A percentile compares a stretch with the other conserved stretches of the same genome.
These are phyloP conservation scores for Myotis vivesi DNA, from an alignment of 2,797 vertebrate species.

Conservation along the genomic window DNA sequence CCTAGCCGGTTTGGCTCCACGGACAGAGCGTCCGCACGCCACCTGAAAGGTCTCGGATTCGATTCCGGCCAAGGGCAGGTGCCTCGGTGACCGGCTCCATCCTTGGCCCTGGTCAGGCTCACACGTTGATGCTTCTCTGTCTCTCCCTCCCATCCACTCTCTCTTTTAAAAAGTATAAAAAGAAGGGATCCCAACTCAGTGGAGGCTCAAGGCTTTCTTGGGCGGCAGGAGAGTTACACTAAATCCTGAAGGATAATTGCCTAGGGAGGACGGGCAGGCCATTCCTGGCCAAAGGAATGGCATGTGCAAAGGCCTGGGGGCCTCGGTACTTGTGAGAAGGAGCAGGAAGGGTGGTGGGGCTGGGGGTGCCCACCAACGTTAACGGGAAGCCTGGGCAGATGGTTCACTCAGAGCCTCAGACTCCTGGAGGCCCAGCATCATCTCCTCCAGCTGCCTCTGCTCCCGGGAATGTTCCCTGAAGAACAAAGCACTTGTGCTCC, in stretches of 20 bases:
- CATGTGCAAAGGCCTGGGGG: neutral
- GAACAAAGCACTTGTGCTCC: neutral
- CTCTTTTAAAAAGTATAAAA: too few species aligned
- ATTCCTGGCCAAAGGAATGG: neutral
- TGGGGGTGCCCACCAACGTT: too few species aligned
- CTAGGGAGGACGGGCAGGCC: neutral
- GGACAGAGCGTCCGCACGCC: too few species aligned
- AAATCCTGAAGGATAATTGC: neutral
- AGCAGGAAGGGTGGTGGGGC: neutral
- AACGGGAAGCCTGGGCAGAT: neutral
- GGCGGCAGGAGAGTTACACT: fast-evolving
- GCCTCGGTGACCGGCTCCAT: too few species aligned
- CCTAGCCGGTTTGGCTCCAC: too few species aligned
- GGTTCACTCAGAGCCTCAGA: neutral
- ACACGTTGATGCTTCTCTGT: too few species aligned
- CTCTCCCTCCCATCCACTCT: too few species aligned
- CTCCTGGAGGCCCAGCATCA: neutral
- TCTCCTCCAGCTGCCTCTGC: neutral
- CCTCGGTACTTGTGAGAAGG: neutral
- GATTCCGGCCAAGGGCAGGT: too few species aligned
- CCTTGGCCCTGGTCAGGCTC: too few species aligned
- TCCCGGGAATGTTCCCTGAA: neutral
- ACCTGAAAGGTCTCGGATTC: too few species aligned
- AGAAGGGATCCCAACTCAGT: neutral
- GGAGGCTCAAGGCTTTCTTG: neutral